These are phyloP conservation scores for Diadophis punctatus DNA, from an alignment of 2,113 vertebrate genomes.

Conservation along the genomic window DNA sequence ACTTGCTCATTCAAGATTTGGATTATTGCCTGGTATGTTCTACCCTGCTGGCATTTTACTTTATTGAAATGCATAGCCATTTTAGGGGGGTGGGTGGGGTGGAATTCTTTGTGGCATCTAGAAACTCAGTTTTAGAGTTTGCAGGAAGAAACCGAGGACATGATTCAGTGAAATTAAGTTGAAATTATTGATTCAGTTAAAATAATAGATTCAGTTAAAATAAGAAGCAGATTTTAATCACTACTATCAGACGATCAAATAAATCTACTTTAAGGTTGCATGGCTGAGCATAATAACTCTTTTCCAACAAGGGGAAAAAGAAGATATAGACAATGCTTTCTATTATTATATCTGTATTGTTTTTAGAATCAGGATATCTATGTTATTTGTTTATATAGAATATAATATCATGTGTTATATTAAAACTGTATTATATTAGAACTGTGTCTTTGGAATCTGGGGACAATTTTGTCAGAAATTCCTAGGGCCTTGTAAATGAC, in stretches of 20 bases:
- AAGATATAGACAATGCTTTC: not conserved
- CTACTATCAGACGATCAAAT: not conserved
- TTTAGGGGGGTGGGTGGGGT: not conserved
- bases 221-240: slow-evolving; percentile 17
- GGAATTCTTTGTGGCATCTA: slow-evolving; percentile 12
- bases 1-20: slow-evolving; percentile 42
- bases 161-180: not conserved
- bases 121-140: not conserved
- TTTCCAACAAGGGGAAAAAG: not conserved
- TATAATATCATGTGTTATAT: not conserved
- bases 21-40: slow-evolving; percentile 29
- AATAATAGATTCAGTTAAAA: slow-evolving; percentile 6
- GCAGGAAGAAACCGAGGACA: not conserved
- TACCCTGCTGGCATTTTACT: slow-evolving; percentile 8
- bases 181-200: not conserved
- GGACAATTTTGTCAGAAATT: not conserved
- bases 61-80: slow-evolving; percentile 22
- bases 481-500: not conserved
- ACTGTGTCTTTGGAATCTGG: not conserved
- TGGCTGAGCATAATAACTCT: not conserved
- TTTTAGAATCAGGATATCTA: not conserved
- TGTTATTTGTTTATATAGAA: not conserved
- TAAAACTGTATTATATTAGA: not conserved
- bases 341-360: not conserved
- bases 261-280: not conserved